Percentiles rank a stretch among this genome's conserved stretches.
Evolutionary conservation across 1,140 invertebrate species (phyloP).

Genomic region (Drosophila varians): DNA sequence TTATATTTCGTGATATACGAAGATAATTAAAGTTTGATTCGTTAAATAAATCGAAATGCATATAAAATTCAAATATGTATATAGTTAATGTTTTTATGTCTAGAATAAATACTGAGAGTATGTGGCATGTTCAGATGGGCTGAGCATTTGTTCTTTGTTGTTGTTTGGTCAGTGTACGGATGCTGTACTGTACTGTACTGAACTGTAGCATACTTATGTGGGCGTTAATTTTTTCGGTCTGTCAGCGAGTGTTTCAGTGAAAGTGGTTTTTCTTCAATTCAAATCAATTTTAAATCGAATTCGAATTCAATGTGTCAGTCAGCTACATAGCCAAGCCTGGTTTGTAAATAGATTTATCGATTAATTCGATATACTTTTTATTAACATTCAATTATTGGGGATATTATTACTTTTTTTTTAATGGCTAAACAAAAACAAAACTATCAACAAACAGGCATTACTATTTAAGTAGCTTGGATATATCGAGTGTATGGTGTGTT

Average conservation of each 20-base stretch:
- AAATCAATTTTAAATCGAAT: slow-evolving; percentile 11
- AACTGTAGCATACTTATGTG: slow-evolving; percentile 36
- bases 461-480: background rate
- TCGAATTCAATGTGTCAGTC: slow-evolving; percentile 6
- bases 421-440: background rate
- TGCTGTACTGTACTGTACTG: slow-evolving; percentile 17
- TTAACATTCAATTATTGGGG: background rate
- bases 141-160: slow-evolving; percentile 30
- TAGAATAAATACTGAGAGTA: slow-evolving; percentile 35
- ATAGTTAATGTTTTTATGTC: slow-evolving; percentile 7
- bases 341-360: background rate
- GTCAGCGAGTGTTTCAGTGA: slow-evolving; percentile 25
- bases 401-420: background rate
- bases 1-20: slow-evolving; percentile 15
- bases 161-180: slow-evolving; percentile 13
- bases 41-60: slow-evolving; percentile 34
- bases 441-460: background rate
- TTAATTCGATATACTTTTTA: background rate
- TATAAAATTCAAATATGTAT: slow-evolving; percentile 42
- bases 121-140: slow-evolving; percentile 41
- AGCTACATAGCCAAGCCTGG: background rate
- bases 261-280: slow-evolving; percentile 7
- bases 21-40: slow-evolving; percentile 28
- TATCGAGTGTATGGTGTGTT: slow-evolving; percentile 4
- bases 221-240: slow-evolving; percentile 22